These are phyloP conservation scores for Eufriesea mexicana DNA, from an alignment of 1,140 invertebrate genomes.

Conservation along the genomic window DNA sequence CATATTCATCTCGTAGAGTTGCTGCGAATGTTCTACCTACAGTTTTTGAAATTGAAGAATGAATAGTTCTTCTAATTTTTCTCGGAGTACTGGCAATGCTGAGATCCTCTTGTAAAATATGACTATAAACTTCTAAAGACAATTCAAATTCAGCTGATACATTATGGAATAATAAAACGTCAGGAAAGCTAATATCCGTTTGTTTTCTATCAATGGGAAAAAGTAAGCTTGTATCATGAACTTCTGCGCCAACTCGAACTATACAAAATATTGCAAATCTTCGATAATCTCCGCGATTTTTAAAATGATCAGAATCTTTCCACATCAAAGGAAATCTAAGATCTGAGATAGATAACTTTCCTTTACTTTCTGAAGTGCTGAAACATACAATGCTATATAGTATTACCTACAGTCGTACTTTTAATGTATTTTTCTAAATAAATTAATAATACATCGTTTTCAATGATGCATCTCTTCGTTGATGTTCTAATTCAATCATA, in stretches of 20 bases:
- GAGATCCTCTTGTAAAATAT: slow-evolving; percentile 87
- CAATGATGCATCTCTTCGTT: slow-evolving; percentile 81
- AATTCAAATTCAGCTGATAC: slow-evolving; percentile 86
- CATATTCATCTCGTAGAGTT: slow-evolving; percentile 83
- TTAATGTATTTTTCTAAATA: neutral
- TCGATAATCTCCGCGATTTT: slow-evolving; percentile 88
- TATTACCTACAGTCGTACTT: neutral
- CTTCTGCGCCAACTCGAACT: slow-evolving; percentile 86
- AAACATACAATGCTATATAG: slow-evolving; percentile 32
- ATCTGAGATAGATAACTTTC: slow-evolving; percentile 84
- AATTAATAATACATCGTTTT: slow-evolving; percentile 52
- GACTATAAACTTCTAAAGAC: slow-evolving; percentile 87
- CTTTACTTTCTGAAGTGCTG: slow-evolving; percentile 71
- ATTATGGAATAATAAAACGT: slow-evolving; percentile 86
- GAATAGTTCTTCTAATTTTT: slow-evolving; percentile 87
- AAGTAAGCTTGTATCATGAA: slow-evolving; percentile 87
- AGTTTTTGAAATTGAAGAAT: slow-evolving; percentile 87
- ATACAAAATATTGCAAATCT: slow-evolving; percentile 89
- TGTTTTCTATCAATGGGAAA: slow-evolving; percentile 87
- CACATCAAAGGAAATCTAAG: slow-evolving; percentile 88
- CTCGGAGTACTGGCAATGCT: slow-evolving; percentile 87
- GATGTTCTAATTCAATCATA: slow-evolving; percentile 86
- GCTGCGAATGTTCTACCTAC: slow-evolving; percentile 86
- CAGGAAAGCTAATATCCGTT: slow-evolving; percentile 88
- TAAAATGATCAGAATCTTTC: slow-evolving; percentile 89